Evolutionary conservation across 2,113 vertebrate genomes (phyloP).

Genomic region (Hemiscyllium ocellatum): DNA sequence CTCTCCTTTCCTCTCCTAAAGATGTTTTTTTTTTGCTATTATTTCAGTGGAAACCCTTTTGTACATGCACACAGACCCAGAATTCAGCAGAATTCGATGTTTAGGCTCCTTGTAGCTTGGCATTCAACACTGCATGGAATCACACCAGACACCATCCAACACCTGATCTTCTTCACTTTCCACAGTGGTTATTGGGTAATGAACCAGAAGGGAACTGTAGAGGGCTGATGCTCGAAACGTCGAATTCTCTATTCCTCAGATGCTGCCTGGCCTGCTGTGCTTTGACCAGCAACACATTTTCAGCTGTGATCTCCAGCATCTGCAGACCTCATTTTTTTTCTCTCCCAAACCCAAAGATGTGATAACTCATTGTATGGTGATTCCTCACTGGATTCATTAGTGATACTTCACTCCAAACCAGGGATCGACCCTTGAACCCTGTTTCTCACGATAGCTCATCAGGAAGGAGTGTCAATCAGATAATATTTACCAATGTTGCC

Average conservation of each 20-base stretch:
- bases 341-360: background rate
- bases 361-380: background rate
- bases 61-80: no score
- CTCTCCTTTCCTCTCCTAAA: background rate
- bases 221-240: no score
- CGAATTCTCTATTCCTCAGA: no score
- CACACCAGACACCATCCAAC: background rate
- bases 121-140: background rate
- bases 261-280: no score
- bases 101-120: background rate
- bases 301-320: no score
- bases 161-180: background rate
- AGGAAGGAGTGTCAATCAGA: background rate
- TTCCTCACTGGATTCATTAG: background rate
- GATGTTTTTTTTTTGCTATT: background rate
- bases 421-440: background rate
- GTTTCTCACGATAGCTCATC: background rate
- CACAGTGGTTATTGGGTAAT: background rate
- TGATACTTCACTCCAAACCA: background rate
- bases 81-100: background rate
- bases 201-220: background rate
- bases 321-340: no score
- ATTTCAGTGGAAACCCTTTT: no score
- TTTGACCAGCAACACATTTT: no score
- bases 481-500: background rate